phyloP scores from a whole-genome alignment of 2,113 vertebrate species.

The Cyprinodon variegatus region DNA sequence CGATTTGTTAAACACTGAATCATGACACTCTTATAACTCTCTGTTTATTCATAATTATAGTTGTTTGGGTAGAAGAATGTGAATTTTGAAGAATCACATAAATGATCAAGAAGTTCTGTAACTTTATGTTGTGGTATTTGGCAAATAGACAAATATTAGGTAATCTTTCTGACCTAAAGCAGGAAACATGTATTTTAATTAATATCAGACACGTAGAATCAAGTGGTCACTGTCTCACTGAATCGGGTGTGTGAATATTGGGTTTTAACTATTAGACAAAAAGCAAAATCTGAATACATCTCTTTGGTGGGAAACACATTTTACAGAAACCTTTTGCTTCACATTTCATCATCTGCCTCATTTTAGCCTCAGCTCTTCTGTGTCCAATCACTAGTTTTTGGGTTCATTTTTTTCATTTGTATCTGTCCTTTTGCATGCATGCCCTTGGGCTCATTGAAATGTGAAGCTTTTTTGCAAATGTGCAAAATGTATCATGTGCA shows the following conservation, averaged over 20 bases:
- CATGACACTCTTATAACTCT: no score
- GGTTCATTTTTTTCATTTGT: not conserved
- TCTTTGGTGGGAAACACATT: not conserved
- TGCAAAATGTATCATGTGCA: not conserved
- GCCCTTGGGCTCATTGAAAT: fast-evolving
- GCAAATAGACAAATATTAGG: not conserved
- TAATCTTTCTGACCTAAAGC: no score
- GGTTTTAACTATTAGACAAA: no score
- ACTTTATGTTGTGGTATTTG: not conserved
- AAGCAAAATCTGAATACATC: not conserved
- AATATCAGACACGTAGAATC: no score
- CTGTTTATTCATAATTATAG: no score
- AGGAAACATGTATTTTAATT: not conserved
- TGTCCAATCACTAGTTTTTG: not conserved
- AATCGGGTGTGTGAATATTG: no score
- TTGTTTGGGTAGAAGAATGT: not conserved
- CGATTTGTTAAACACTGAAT: no score
- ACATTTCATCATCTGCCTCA: not conserved
- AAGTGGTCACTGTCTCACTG: no score
- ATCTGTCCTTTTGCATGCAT: not conserved
- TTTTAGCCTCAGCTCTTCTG: not conserved
- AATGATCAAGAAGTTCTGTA: not conserved
- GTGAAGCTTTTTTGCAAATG: not conserved
- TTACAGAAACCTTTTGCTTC: not conserved
- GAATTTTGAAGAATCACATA: not conserved